Percentiles rank a stretch among this genome's conserved stretches.
These are phyloP conservation scores for Papio anubis DNA, from an alignment of 2,113 vertebrate genomes.

Conservation along the genomic window DNA sequence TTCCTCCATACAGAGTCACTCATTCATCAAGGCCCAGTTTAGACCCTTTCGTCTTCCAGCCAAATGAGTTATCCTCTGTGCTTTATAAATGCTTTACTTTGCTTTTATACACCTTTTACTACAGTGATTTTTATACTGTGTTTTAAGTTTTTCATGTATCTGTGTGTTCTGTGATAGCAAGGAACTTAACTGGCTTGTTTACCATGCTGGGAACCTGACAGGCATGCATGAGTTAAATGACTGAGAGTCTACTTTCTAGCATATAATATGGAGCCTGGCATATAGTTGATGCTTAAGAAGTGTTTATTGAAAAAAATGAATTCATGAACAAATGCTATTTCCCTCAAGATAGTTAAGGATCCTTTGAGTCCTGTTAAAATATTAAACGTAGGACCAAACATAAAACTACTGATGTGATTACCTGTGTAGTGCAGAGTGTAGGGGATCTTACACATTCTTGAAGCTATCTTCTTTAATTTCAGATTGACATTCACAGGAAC, in stretches of 20 bases:
- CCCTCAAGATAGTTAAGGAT: background rate
- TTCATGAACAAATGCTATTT: background rate
- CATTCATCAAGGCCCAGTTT: background rate
- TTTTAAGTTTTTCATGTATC: background rate
- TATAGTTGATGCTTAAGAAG: background rate
- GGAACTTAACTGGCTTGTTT: background rate
- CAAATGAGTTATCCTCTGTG: background rate
- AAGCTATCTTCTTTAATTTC: background rate
- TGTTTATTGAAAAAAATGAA: background rate
- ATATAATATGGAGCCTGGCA: background rate
- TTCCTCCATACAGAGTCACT: background rate
- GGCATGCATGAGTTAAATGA: background rate
- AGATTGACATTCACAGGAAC: background rate
- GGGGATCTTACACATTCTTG: background rate
- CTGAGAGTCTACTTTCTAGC: background rate
- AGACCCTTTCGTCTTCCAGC: background rate
- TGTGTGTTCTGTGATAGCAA: background rate
- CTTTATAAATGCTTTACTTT: background rate
- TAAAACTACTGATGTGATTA: background rate
- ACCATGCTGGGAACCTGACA: background rate
- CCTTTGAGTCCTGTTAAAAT: background rate
- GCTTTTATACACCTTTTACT: background rate
- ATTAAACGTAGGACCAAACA: background rate
- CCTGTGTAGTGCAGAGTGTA: background rate
- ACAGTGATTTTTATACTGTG: background rate